Evolutionary conservation across 2,797 vertebrate species (phyloP).

Genomic region (Coregonus sp.): DNA sequence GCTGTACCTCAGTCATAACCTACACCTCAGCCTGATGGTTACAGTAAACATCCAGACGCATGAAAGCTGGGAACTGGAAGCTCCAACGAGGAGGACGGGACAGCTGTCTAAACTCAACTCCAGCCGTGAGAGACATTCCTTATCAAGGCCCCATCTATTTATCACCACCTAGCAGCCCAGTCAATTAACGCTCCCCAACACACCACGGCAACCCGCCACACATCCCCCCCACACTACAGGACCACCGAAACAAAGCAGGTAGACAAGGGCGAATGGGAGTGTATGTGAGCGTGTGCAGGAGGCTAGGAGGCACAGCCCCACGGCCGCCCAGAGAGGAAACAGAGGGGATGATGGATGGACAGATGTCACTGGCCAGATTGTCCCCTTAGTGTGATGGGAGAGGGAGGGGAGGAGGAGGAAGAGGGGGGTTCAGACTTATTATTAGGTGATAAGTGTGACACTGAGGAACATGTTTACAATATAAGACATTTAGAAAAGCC

Average conservation of each 20-base stretch:
- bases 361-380: not conserved
- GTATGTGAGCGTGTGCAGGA: not conserved
- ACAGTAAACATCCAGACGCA: slow-evolving; percentile 16
- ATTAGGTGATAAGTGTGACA: not conserved
- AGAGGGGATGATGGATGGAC: slow-evolving; percentile 11
- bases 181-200: slow-evolving; percentile 27
- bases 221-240: not conserved
- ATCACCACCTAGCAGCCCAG: slow-evolving; percentile 41
- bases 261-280: slow-evolving; percentile 1
- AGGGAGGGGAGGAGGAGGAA: not conserved
- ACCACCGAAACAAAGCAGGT: not conserved
- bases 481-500: no score
- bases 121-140: slow-evolving; percentile 5
- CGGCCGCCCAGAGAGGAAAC: not conserved
- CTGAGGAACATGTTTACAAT: not conserved
- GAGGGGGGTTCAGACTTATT: not conserved
- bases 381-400: not conserved
- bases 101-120: slow-evolving; percentile 21
- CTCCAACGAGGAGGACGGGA: slow-evolving; percentile 5
- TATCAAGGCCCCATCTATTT: slow-evolving; percentile 31
- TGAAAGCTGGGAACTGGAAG: not conserved
- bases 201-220: not conserved
- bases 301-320: no score
- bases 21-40: not conserved
- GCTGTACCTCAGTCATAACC: not conserved